Evolutionary conservation across 2,797 vertebrate species (phyloP).

Genomic region (Artibeus jamaicensis): DNA sequence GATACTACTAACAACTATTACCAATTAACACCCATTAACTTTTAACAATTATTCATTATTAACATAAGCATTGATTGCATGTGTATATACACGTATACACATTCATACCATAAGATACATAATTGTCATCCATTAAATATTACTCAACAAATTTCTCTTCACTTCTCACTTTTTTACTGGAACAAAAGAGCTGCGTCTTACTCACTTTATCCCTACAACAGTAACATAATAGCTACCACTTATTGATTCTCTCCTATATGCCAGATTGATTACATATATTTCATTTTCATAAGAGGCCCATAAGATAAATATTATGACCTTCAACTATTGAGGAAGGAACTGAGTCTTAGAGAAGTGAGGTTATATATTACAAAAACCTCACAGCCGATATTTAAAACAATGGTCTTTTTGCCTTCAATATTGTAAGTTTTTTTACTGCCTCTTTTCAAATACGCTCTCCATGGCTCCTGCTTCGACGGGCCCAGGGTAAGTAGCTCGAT

Average conservation of each 20-base stretch:
- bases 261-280: slow-evolving; percentile 39
- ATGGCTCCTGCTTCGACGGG: background rate
- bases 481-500: background rate
- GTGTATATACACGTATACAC: background rate
- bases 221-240: slow-evolving; percentile 8
- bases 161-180: background rate
- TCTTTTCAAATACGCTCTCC: background rate
- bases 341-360: background rate
- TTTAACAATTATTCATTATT: background rate
- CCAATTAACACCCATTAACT: background rate
- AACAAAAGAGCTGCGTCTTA: background rate
- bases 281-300: slow-evolving; percentile 50
- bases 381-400: background rate
- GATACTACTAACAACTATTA: background rate
- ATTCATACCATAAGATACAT: background rate
- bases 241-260: slow-evolving; percentile 35
- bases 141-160: background rate
- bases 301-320: slow-evolving; percentile 39
- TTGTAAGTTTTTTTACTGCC: background rate
- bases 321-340: slow-evolving; percentile 33
- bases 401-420: background rate
- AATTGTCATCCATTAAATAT: background rate
- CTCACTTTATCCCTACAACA: slow-evolving; percentile 43
- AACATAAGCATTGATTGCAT: background rate
- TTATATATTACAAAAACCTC: background rate